Evolutionary conservation across 2,888 invertebrate species (phyloP).

Genomic region (Dorcus parallelipipedus): DNA sequence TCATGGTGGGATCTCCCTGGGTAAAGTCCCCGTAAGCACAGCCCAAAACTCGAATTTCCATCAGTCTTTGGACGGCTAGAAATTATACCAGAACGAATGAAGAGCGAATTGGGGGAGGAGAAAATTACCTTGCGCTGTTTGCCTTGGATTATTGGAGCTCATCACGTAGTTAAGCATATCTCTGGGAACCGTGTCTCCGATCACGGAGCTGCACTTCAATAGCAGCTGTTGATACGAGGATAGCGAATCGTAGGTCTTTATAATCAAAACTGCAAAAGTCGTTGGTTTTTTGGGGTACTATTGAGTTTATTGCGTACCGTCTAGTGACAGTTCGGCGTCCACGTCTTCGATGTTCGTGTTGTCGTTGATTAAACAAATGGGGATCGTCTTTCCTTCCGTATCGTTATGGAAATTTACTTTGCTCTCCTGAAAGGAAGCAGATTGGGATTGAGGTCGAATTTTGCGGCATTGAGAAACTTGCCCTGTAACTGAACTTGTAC

Average conservation of each 20-base stretch:
- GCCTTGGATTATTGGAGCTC: constrained; percentile 48
- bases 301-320: constrained; percentile 44
- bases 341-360: constrained; percentile 53
- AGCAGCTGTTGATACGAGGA: constrained; percentile 62
- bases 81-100: constrained; percentile 7
- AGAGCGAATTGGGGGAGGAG: background rate
- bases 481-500: constrained; percentile 50
- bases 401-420: background rate
- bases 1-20: constrained; percentile 40
- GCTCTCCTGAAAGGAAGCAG: constrained; percentile 11
- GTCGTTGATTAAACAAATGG: constrained; percentile 52
- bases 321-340: constrained; percentile 55
- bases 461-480: constrained; percentile 25
- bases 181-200: constrained; percentile 62
- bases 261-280: constrained; percentile 53
- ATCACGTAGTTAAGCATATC: constrained; percentile 58
- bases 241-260: constrained; percentile 63
- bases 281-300: background rate
- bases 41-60: constrained; percentile 57
- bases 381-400: background rate
- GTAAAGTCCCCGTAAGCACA: constrained; percentile 62
- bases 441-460: background rate
- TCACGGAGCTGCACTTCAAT: constrained; percentile 61
- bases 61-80: constrained; percentile 58
- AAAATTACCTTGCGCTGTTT: constrained; percentile 54